These are phyloP conservation scores for Pyrgus malvae DNA, from an alignment of 2,888 invertebrate genomes.

Conservation along the genomic window DNA sequence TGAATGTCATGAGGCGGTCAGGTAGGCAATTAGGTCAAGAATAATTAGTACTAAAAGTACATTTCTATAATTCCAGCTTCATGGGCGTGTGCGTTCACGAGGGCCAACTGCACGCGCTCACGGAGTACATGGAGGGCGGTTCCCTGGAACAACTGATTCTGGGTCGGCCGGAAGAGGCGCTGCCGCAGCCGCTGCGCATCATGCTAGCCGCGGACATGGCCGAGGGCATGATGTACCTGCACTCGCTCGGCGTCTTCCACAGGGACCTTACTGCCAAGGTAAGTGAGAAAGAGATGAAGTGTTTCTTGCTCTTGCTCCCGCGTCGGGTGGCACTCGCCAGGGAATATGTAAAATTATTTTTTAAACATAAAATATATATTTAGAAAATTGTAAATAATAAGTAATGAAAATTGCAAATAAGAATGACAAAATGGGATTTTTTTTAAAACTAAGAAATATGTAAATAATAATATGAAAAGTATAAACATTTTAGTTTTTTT, in stretches of 20 bases:
- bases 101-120: constrained; percentile 96
- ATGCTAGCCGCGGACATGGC: constrained; percentile 94
- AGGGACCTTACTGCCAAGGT: constrained; percentile 98
- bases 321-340: too few relatives aligned
- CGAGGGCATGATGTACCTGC: constrained; percentile 95
- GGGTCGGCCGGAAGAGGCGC: constrained; percentile 84
- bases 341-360: too few relatives aligned
- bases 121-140: constrained; percentile 97
- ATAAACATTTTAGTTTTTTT: too few relatives aligned
- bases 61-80: constrained; percentile 83
- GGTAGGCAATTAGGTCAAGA: too few relatives aligned
- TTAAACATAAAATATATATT: too few relatives aligned
- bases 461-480: too few relatives aligned
- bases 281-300: constrained; percentile 13
- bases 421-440: too few relatives aligned
- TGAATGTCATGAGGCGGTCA: too few relatives aligned
- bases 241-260: constrained; percentile 95
- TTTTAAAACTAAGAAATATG: too few relatives aligned
- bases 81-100: constrained; percentile 98
- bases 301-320: background rate
- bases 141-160: constrained; percentile 95
- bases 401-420: too few relatives aligned
- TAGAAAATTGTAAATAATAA: too few relatives aligned
- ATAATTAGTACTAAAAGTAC: too few relatives aligned
- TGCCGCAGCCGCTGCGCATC: constrained; percentile 91